Percentiles rank a stretch among this genome's conserved stretches.
phyloP scores from a whole-genome alignment of 2,113 vertebrate genomes.

The Onychorhynchus coronatus region DNA sequence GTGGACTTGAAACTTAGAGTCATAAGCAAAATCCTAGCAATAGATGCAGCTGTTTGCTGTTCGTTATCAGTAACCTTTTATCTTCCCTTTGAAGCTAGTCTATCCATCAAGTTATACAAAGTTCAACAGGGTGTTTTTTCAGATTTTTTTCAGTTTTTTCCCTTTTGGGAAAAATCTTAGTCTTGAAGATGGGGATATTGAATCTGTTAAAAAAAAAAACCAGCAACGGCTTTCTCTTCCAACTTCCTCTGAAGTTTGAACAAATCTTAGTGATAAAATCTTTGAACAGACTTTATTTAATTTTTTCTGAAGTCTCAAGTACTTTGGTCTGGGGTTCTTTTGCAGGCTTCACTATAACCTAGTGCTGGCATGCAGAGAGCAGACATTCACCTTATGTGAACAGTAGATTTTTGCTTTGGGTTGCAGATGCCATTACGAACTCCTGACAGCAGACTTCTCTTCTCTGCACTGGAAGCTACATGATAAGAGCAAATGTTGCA shows the following conservation, averaged over 20 bases:
- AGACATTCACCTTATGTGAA: not conserved
- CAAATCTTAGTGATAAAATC: too few relatives aligned
- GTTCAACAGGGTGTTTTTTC: not conserved
- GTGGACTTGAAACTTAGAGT: not conserved
- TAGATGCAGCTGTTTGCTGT: not conserved
- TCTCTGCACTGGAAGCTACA: not conserved
- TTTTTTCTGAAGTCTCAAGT: not conserved
- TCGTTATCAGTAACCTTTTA: not conserved
- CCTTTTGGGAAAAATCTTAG: not conserved
- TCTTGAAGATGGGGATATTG: not conserved
- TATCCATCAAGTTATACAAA: not conserved
- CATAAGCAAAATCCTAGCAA: not conserved
- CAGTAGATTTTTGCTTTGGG: not conserved
- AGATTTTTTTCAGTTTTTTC: not conserved
- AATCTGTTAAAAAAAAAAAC: not conserved
- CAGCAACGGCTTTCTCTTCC: not conserved
- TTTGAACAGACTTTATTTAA: not conserved
- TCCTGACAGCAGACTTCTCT: not conserved
- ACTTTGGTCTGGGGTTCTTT: rapidly evolving
- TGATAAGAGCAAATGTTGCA: not conserved
- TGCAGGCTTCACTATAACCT: not conserved
- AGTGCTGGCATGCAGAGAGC: rapidly evolving
- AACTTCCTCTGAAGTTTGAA: not conserved
- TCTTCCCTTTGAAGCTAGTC: conserved; percentile 8
- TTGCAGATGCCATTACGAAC: not conserved